phyloP scores from a whole-genome alignment of 2,797 vertebrate species.

The Triplophysa bombifrons region DNA sequence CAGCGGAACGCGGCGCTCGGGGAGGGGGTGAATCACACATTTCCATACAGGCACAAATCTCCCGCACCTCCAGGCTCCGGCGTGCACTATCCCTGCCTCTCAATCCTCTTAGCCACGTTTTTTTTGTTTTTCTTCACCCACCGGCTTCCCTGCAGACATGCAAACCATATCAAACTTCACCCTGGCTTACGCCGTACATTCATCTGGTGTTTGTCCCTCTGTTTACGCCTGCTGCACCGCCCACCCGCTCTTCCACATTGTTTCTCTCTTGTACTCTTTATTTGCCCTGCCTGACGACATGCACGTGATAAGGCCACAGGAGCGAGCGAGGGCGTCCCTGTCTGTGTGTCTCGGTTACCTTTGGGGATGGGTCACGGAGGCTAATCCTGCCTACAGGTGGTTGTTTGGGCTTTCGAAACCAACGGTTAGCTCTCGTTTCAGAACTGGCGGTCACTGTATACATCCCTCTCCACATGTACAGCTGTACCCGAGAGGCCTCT shows the following conservation, averaged over 20 bases:
- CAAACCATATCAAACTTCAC: slow-evolving; percentile 64
- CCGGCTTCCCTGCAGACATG: slow-evolving; percentile 44
- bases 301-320: slow-evolving; percentile 63
- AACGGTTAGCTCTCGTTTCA: slow-evolving; percentile 81
- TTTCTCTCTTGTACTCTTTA: slow-evolving; percentile 45
- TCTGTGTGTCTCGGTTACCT: slow-evolving; percentile 79
- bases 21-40: slow-evolving; percentile 88
- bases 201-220: slow-evolving; percentile 72
- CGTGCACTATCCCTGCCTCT: slow-evolving; percentile 74
- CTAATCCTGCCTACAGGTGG: slow-evolving; percentile 81
- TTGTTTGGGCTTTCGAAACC: slow-evolving; percentile 74
- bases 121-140: slow-evolving; percentile 61
- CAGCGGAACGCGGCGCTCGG: slow-evolving; percentile 83
- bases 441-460: slow-evolving; percentile 75
- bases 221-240: slow-evolving; percentile 61
- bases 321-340: slow-evolving; percentile 56
- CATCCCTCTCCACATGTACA: slow-evolving; percentile 63
- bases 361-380: slow-evolving; percentile 72
- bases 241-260: slow-evolving; percentile 43
- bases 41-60: slow-evolving; percentile 90
- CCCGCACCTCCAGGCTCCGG: slow-evolving; percentile 81
- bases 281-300: slow-evolving; percentile 55
- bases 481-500: slow-evolving; percentile 69
- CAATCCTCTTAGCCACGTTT: slow-evolving; percentile 82
- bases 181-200: slow-evolving; percentile 55